Base-by-base conservation (phyloP, 2,113 vertebrate species). In the Suricata suricatta region DNA sequence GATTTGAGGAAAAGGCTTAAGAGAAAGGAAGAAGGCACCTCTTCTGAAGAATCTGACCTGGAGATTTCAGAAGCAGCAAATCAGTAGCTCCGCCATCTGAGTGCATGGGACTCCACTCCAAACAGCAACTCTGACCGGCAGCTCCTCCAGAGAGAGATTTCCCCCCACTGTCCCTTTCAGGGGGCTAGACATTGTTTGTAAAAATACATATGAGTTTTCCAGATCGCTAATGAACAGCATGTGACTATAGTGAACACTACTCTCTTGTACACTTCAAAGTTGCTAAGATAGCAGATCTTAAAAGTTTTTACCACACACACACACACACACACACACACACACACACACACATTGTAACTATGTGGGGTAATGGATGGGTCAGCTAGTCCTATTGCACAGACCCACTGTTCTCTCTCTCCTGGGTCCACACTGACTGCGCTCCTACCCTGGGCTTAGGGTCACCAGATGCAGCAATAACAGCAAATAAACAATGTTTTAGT, bases 401-500 rank as follows among this genome's bases (percentile, higher is more conserved):
- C 29, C 10, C 0, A 12, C 31, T 5, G 0, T 38, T 35, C 52
- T 3, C 0, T 25, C 9, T 80, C 41, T 77, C 35, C 44, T 19
- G 4, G 80, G 64, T 60, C 90, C 44, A 0, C 0, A 0, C 2
- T 3, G 29, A 0, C 19, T 47, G 44, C 44, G 81, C 17, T 54
- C 35, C 50, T 3, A 0, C 66, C 14, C 29, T 5, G 17, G 57
- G 27, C 16, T 57, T 17, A 52, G 27, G n/a, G 38, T 50, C 47
- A 1, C 47, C 88, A 74, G 33, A 69, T 12, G 41, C 25, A 69
- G 69, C 85, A 84, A 9, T 15, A 93, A 72, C 21, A 44, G 44
- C 74, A 64, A 81, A 35, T 16, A 54, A 21, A 72, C 17, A 47
- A 9, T 15, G 31, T 35, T 71, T 71, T 50, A n/a, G 33, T 80